Evolutionary conservation across 2,888 invertebrate species (phyloP), one percentile per base, ranked within the genome.

Genomic region (Polyommatus iphigenia): DNA sequence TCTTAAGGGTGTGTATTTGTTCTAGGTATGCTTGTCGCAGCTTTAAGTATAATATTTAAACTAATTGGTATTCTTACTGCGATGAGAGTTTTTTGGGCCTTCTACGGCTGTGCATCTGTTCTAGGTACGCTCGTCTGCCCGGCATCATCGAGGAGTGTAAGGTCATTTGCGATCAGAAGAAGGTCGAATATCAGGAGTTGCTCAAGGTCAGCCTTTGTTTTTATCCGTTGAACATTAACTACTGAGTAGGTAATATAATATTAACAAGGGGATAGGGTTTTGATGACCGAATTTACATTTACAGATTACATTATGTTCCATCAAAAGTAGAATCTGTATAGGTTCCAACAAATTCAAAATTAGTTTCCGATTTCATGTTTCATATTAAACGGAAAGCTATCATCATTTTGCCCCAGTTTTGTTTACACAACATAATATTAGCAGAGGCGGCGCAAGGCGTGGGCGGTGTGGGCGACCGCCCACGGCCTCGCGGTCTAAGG

Each of bases 91-190:
- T 24, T 59, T 59, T 20, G 4, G n/a, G 4, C 24, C 0, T 59
- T 20, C 4, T 4, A 62, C 8, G 20, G 13, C 3, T 20, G 10
- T 10, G 3, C 13, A 62, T 62, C 13, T 24, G 10, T 24, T 62
- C 29, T 20, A 95, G 95, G 95, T 97, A 98, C 85, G 94, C 97
- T 41, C 95, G 97, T 76, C 96, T 99, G 95, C 95, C 97, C 0
- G 95, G 96, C 71, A 95, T 98, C 5, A 96, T 99, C 81, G 97
- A 98, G 80, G 97, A 99, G 83, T 97, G 98, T 88, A 95, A 96
- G 82, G 94, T 95, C 67, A 97, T 98, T 80, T 95, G 98, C 54
- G 96, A 96, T 15, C 96, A 96, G 80, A 99, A 99, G 94, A 96
- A 96, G 62, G 93, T 95, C 6, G 98, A 99, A 86, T 99, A 98